Evolutionary conservation across 2,113 vertebrate species (phyloP).

Genomic region (Danionella cerebrum): DNA sequence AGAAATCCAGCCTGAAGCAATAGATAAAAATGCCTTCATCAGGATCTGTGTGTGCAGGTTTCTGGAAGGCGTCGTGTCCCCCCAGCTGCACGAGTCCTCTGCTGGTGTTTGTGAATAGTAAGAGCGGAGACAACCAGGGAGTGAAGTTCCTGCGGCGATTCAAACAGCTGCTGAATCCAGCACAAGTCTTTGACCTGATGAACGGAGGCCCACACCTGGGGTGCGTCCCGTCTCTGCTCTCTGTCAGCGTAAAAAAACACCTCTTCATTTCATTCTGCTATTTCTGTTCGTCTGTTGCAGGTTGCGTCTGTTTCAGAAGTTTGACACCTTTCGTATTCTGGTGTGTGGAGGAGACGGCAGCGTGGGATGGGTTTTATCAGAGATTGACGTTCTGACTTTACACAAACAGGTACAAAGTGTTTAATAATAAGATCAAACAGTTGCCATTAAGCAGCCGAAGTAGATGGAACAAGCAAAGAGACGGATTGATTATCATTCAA

Average conservation of each 20-base stretch:
- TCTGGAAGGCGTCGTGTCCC: constrained; percentile 96
- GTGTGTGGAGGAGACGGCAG: constrained; percentile 97
- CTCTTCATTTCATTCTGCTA: not conserved
- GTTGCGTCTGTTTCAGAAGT: constrained; percentile 93
- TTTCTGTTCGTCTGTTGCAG: constrained; percentile 38
- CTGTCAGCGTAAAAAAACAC: no score
- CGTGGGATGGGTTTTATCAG: constrained; percentile 96
- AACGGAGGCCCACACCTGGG: constrained; percentile 96
- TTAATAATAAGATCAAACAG: no score
- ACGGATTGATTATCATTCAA: no score
- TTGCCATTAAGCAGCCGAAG: no score
- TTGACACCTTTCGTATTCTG: constrained; percentile 93
- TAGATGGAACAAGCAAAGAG: no score
- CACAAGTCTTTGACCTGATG: constrained; percentile 97
- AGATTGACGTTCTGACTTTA: constrained; percentile 88
- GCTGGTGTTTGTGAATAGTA: constrained; percentile 95
- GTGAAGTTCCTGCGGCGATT: constrained; percentile 94
- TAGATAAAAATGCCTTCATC: no score
- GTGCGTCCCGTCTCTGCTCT: no score
- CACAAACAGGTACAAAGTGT: constrained; percentile 98
- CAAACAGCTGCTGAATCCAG: constrained; percentile 94
- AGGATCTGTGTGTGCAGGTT: constrained; percentile 62
- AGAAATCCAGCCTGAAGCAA: no score
- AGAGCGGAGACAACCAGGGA: constrained; percentile 95
- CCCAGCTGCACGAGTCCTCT: constrained; percentile 91